These are phyloP conservation scores for Neopelma chrysocephalum DNA, from an alignment of 2,797 vertebrate species.

Conservation along the genomic window DNA sequence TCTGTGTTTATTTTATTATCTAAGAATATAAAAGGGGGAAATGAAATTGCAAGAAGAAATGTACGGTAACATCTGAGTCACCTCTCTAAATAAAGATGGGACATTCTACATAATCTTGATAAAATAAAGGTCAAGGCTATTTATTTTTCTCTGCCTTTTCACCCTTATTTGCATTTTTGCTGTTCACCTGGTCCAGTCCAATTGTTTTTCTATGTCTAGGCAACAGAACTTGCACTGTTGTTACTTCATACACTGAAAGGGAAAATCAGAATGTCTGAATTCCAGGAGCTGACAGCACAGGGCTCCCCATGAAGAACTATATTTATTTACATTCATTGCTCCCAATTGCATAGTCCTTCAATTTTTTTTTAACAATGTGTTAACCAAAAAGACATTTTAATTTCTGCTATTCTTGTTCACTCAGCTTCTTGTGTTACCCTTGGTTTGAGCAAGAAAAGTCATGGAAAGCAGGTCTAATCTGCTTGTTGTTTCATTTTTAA, in stretches of 20 bases:
- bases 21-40: neutral
- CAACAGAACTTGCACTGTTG: neutral
- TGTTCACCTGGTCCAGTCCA: neutral
- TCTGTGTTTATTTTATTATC: neutral
- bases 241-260: neutral
- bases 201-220: neutral
- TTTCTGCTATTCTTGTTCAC: accelerated
- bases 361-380: neutral
- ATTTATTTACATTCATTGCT: neutral
- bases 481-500: neutral
- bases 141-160: neutral
- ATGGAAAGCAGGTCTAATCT: neutral
- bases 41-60: neutral
- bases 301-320: neutral
- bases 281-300: neutral
- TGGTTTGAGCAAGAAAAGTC: neutral
- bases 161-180: neutral
- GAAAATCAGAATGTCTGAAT: neutral
- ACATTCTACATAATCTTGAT: neutral
- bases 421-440: neutral
- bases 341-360: neutral
- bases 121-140: neutral
- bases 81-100: neutral
- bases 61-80: neutral
- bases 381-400: neutral